A percentile compares a stretch with the other conserved stretches of the same genome.
phyloP scores from a whole-genome alignment of 2,113 vertebrate genomes.

The Dendropsophus ebraccatus region DNA sequence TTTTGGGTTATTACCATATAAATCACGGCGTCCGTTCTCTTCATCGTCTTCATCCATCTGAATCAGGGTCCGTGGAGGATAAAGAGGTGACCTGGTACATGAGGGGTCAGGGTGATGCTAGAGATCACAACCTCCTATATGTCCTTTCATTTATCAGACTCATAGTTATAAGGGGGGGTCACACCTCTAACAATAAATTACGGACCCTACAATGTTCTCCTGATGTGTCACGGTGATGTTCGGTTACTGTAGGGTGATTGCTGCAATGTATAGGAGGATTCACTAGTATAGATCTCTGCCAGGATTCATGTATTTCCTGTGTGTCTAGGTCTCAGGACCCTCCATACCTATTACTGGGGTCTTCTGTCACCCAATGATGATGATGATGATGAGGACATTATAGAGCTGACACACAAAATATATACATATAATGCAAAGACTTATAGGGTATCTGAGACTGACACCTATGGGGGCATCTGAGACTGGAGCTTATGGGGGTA shows the following conservation, averaged over 20 bases:
- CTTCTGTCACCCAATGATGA: not conserved
- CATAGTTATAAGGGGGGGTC: not conserved
- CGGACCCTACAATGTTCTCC: not conserved
- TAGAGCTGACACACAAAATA: too few species aligned
- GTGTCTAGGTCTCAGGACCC: too few species aligned
- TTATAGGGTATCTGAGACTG: not conserved
- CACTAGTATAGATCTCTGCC: too few species aligned
- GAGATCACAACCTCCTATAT: not conserved
- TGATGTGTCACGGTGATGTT: not conserved
- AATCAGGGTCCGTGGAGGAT: not conserved
- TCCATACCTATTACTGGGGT: not conserved
- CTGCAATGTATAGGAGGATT: not conserved
- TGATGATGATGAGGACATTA: too few species aligned
- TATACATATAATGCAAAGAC: too few species aligned
- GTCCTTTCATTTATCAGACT: conserved; percentile 10
- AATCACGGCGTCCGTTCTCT: conserved; percentile 10
- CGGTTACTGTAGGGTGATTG: not conserved
- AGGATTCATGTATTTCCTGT: too few species aligned
- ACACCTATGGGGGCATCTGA: not conserved
- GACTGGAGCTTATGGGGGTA: not conserved
- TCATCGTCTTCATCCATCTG: conserved; percentile 30
- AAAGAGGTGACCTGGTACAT: not conserved
- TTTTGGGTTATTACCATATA: conserved; percentile 17
- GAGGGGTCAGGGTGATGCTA: too few species aligned
- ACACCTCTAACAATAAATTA: not conserved